Percentiles rank a stretch among this genome's conserved stretches.
Evolutionary conservation across 23 tunicate species (phyloP).

Genomic region (Halocynthia roretzi): DNA sequence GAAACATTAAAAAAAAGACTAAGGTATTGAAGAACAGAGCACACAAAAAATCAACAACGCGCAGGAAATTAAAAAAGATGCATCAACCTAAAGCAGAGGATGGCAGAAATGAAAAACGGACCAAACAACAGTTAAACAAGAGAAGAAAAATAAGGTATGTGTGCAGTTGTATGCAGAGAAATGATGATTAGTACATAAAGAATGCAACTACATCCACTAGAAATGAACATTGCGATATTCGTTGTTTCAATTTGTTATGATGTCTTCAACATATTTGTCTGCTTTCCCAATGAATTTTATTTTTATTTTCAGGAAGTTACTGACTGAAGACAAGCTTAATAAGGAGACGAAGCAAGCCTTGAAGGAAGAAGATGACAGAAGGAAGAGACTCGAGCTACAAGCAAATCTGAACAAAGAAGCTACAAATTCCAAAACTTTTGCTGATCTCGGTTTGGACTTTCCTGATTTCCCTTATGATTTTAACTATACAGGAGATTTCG

Average conservation of each 20-base stretch:
- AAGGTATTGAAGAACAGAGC: background rate
- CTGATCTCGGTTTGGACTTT: background rate
- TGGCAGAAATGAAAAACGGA: conserved; percentile 10
- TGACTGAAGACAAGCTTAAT: conserved; percentile 61
- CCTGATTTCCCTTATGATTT: conserved; percentile 12
- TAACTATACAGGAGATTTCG: conserved; percentile 1
- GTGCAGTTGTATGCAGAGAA: background rate
- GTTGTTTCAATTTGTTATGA: background rate
- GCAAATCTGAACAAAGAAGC: conserved; percentile 1
- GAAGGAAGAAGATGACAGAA: conserved; percentile 59
- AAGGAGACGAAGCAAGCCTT: conserved; percentile 65
- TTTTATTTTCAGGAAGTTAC: conserved; percentile 45
- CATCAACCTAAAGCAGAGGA: background rate
- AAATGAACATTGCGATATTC: background rate
- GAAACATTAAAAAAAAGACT: background rate
- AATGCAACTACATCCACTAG: too few relatives aligned
- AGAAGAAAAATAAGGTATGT: conserved; percentile 63
- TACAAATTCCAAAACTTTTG: background rate
- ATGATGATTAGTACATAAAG: too few relatives aligned
- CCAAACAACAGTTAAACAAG: conserved; percentile 52
- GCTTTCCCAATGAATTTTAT: background rate
- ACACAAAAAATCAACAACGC: background rate
- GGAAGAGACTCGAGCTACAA: conserved; percentile 45
- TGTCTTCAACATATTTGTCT: background rate
- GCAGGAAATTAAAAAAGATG: background rate